Conservation (phyloP, 2,888 invertebrate species). For the Watsonalla cultraria region DNA sequence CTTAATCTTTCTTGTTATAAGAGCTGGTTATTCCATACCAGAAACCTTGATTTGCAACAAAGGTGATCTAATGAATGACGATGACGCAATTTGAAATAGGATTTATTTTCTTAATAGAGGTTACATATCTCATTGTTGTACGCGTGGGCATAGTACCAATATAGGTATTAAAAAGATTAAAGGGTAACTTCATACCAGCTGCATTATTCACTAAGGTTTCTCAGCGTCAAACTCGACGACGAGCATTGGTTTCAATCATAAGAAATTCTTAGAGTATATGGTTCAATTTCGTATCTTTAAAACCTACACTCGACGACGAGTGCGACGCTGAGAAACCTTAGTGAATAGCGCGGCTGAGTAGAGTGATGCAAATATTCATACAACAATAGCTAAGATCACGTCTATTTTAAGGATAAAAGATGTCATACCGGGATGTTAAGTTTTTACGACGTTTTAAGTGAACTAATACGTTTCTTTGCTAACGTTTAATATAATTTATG, state of each 20-base stretch:
- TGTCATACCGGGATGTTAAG: constrained; percentile 7
- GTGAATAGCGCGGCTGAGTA: too few species aligned
- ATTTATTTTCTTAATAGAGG: not conserved
- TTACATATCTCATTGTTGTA: not conserved
- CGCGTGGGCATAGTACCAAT: not conserved
- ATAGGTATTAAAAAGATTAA: constrained; percentile 8
- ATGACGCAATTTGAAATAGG: not conserved
- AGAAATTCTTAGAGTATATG: too few species aligned
- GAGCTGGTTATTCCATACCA: too few species aligned
- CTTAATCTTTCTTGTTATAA: too few species aligned
- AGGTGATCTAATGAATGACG: not conserved
- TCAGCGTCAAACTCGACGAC: too few species aligned
- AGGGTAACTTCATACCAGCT: constrained; percentile 26
- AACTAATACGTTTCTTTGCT: constrained; percentile 13
- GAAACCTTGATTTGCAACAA: too few species aligned
- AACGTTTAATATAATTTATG: constrained; percentile 25
- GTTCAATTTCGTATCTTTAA: too few species aligned
- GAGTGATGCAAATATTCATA: constrained; percentile 21
- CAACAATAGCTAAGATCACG: constrained; percentile 18
- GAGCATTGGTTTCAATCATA: too few species aligned
- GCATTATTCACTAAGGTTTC: too few species aligned
- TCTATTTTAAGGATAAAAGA: constrained; percentile 22
- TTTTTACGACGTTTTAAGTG: constrained; percentile 33
- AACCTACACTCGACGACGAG: too few species aligned
- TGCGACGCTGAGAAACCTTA: too few species aligned